Percentiles rank a stretch among this genome's conserved stretches.
These are phyloP conservation scores for Festucalex cinctus DNA, from an alignment of 2,113 vertebrate genomes.

Conservation along the genomic window DNA sequence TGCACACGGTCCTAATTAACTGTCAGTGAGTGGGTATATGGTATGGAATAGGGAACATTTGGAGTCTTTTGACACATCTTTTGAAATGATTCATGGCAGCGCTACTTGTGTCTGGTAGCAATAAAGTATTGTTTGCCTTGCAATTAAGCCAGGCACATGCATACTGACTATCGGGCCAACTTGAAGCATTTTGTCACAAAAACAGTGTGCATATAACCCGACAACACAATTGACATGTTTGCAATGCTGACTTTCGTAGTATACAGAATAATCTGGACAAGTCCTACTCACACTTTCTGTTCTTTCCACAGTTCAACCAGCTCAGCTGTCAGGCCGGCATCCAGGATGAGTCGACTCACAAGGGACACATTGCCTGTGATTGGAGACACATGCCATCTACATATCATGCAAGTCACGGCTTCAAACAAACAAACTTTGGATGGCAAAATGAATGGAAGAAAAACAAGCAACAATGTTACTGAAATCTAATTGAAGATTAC, in stretches of 20 bases:
- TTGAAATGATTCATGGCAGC: slow-evolving; percentile 28
- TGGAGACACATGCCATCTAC: slow-evolving; percentile 30
- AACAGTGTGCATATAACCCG: neutral
- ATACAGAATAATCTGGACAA: neutral
- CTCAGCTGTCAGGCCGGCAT: slow-evolving; percentile 89
- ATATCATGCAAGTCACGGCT: slow-evolving; percentile 8
- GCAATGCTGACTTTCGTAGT: neutral
- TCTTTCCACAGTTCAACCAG: slow-evolving; percentile 88
- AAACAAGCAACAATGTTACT: neutral
- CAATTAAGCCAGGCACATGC: slow-evolving; percentile 3
- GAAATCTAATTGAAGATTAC: neutral
- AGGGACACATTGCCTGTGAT: slow-evolving; percentile 84
- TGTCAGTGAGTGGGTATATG: neutral
- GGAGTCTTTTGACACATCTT: neutral
- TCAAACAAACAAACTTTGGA: slow-evolving; percentile 1
- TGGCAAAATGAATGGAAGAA: neutral
- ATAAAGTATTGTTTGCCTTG: slow-evolving; percentile 27
- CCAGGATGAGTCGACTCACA: slow-evolving; percentile 85
- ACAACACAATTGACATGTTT: neutral
- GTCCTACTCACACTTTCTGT: slow-evolving; percentile 79
- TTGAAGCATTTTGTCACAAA: neutral
- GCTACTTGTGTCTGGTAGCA: slow-evolving; percentile 22
- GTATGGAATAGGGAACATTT: neutral
- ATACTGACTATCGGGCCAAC: neutral
- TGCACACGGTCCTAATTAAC: neutral